Evolutionary conservation across 2,888 invertebrate genomes (phyloP), one percentile per base, ranked within the genome.

Genomic region (Rambutsinella grinnellia): DNA sequence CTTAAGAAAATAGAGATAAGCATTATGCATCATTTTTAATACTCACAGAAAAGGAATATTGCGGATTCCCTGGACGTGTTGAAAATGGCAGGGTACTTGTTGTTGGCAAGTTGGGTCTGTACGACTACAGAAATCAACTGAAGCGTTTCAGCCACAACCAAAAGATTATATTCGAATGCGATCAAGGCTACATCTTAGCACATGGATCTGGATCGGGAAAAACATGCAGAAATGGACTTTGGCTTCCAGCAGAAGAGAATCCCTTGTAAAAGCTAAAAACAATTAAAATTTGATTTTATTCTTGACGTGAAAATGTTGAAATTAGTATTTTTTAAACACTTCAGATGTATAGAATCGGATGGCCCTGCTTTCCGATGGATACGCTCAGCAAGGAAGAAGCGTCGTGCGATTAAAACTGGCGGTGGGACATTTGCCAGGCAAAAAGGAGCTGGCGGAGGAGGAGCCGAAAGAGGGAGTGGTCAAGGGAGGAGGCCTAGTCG

Each of bases 111-210:
- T 96, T 97, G 94, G 97, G 97, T 0, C 89, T 96, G 36, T 98
- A 97, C 86, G 96, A 97, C 86, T 98, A 98, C 86, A 89, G 96
- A 61, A 94, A 95, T 0, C 98, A 97, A 86, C 96, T 97, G 0
- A 92, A 92, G 84, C 95, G 94, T 89, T 94, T 94, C 82, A 88
- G 92, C 26, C 96, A 96, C 86, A 96, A 96, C 85, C 94, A 96
- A 84, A 96, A 96, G 87, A 96, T 97, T 67, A 94, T 95, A 93
- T 98, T 96, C 86, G 96, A 97, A 85, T 98, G 97, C 85, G 93
- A 96, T 83, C 93, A 94, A 85, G 96, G 97, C 0, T 97, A 93
- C 85, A 93, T 94, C 0, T 86, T 97, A 27, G 91, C 92, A 24
- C 92, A 93, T 81, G 97, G 97, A 0, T n/a, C n/a, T n/a, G 93